Conservation (phyloP, 2,888 invertebrate genomes). For the Pseudolycoriella hygida region DNA sequence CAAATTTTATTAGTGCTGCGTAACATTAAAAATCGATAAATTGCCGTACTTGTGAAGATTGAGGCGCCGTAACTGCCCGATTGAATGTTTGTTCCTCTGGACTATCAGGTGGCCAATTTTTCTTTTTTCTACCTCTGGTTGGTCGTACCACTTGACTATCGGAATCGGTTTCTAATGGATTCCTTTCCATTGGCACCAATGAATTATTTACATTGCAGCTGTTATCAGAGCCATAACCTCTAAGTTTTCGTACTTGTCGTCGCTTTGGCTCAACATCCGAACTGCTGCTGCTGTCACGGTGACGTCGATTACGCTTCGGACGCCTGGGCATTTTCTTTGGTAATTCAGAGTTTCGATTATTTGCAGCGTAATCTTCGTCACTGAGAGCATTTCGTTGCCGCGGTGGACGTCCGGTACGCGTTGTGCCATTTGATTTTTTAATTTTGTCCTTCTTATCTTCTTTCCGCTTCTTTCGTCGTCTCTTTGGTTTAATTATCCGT, state of each 20-base stretch:
- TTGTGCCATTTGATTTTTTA: background rate
- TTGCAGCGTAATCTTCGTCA: conserved; percentile 11
- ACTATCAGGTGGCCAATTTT: conserved; percentile 23
- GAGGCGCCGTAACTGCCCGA: background rate
- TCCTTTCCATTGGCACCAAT: too few relatives aligned
- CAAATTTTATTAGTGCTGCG: too few relatives aligned
- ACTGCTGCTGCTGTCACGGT: too few relatives aligned
- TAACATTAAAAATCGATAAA: too few relatives aligned
- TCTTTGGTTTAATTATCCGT: background rate
- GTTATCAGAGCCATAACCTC: conserved; percentile 12
- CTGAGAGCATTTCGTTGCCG: background rate
- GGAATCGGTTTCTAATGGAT: conserved; percentile 12
- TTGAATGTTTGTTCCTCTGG: conserved; percentile 16
- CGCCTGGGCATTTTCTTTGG: too few relatives aligned
- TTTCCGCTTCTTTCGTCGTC: conserved; percentile 10
- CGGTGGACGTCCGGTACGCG: background rate
- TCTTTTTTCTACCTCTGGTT: conserved; percentile 23
- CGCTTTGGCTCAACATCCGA: too few relatives aligned
- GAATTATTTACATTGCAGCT: conserved; percentile 15
- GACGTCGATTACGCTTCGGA: too few relatives aligned
- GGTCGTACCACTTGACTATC: conserved; percentile 18
- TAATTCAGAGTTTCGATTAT: too few relatives aligned
- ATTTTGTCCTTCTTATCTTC: conserved; percentile 1
- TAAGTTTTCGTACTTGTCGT: too few relatives aligned
- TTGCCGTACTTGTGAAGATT: background rate